Evolutionary conservation across 2,888 invertebrate species (phyloP), one percentile per base, ranked within the genome.

Genomic region (Cosmia pyralina): DNA sequence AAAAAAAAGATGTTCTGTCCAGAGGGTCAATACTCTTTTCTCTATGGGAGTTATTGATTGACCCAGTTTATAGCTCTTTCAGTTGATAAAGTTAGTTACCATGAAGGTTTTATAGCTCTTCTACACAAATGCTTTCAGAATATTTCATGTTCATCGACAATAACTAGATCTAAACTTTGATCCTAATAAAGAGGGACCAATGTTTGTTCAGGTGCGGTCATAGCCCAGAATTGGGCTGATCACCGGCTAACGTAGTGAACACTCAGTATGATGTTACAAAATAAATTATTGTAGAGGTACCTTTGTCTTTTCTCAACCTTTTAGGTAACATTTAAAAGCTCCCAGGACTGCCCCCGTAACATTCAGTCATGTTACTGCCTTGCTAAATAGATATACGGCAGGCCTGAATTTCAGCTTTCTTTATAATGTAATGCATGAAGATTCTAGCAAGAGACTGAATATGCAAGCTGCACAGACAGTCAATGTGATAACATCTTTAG

Each of bases 11-110:
- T 38, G 38, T 38, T 38, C 3, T n/a, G 1, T 6, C 19, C 13
- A n/a, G 0, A 34, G 15, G 34, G 19, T 66, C 46, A 69, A 69
- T 82, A 52, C 69, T 82, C 72, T 69, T 0, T 71, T 41, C 38
- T 72, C 58, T 70, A 62, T 59, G 62, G 50, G 1, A 69, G n/a
- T 19, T 85, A 85, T 84, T 85, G 84, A 84, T 84, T 81, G 86
- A 85, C 84, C 86, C 55, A 85, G n/a, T 72, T 85, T 72, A 3
- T 3, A 62, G 11, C 53, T 69, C 52, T 57, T 44, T 48, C 34
- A 34, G n/a, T 28, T 53, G 4, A 55, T 55, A 4, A 65, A 60
- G 22, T 52, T 57, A 53, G 22, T 52, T 68, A 11, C 7, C 2
- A 8, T 69, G 59, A 71, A 71, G 77, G 52, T 68, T 41, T 59